Evolutionary conservation across 2,113 vertebrate species (phyloP).

Genomic region (Pheucticus melanocephalus): DNA sequence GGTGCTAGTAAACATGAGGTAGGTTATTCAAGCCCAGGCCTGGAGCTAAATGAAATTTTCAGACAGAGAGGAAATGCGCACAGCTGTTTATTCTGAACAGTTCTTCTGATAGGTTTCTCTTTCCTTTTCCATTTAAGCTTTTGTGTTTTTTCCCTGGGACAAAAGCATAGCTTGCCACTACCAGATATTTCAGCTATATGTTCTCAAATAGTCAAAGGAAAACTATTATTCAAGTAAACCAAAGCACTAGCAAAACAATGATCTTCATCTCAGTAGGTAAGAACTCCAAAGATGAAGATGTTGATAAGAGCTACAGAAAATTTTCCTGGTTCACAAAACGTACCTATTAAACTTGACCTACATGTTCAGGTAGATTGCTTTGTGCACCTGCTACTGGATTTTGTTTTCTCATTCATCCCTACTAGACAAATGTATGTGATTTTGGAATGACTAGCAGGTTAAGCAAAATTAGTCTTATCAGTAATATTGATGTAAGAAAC

Average conservation of each 20-base stretch:
- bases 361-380: not conserved
- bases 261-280: too few species aligned
- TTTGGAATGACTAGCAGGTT: not conserved
- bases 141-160: not conserved
- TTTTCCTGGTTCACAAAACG: not conserved
- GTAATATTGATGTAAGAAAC: not conserved
- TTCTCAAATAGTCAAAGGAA: not conserved
- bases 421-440: not conserved
- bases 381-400: not conserved
- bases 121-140: not conserved
- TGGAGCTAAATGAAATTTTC: not conserved
- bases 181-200: not conserved
- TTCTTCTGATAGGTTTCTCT: not conserved
- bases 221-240: not conserved
- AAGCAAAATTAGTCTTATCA: not conserved
- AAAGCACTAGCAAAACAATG: not conserved
- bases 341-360: not conserved
- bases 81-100: not conserved
- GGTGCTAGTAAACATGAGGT: not conserved
- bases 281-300: not conserved
- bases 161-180: not conserved
- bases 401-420: not conserved
- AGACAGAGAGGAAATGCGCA: not conserved
- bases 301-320: not conserved
- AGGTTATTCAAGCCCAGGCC: not conserved